phyloP scores from a whole-genome alignment of 2,797 vertebrate genomes.

The Capromys pilorides region DNA sequence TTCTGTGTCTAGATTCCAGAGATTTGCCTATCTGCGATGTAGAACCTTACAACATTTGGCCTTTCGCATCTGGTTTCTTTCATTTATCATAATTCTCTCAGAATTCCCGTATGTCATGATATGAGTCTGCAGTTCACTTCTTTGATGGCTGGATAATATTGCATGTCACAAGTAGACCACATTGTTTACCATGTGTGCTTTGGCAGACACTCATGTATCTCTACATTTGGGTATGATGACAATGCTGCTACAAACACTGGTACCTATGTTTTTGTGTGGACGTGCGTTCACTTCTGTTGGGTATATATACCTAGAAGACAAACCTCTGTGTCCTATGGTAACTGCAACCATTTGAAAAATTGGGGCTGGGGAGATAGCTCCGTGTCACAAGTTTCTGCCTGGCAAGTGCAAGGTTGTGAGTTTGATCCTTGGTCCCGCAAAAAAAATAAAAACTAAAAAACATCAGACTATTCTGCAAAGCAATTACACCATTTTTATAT shows the following conservation, averaged over 20 bases:
- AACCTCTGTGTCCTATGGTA: fast-evolving
- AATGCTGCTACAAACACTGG: neutral
- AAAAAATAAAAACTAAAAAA: too few species aligned
- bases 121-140: fast-evolving
- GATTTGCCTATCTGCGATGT: neutral
- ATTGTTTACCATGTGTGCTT: fast-evolving
- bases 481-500: too few species aligned
- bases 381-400: too few species aligned
- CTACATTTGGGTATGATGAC: neutral
- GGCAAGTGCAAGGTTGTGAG: too few species aligned
- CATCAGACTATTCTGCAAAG: neutral
- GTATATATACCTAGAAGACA: neutral
- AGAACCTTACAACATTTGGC: fast-evolving
- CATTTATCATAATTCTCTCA: neutral
- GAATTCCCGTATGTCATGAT: fast-evolving
- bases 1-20: neutral
- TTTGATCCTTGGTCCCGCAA: too few species aligned
- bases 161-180: fast-evolving
- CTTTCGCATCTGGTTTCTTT: neutral
- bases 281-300: too few species aligned
- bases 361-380: too few species aligned
- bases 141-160: neutral
- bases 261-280: neutral
- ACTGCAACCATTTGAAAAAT: neutral
- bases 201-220: neutral